These are phyloP conservation scores for Cliona cf. orientalis DNA, from an alignment of 37 sponge, comb jelly and placozoan genomes.

Conservation along the genomic window DNA sequence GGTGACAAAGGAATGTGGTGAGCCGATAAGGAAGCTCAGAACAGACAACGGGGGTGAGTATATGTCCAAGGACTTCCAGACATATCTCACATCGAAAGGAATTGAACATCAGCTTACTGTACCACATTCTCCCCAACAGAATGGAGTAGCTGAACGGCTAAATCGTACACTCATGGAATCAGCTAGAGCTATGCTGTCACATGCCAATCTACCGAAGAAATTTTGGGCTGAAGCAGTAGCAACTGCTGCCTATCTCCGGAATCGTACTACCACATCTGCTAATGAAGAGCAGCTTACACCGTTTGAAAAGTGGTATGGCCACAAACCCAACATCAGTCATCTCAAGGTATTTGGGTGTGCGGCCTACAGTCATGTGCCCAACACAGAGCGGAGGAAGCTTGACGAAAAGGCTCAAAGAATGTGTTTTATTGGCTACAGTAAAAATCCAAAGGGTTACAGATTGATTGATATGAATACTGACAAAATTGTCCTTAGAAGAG, in stretches of 20 bases:
- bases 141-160: constrained; percentile 55
- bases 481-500: constrained; percentile 8
- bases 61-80: constrained; percentile 44
- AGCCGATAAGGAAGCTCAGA: constrained; percentile 21
- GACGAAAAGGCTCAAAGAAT: constrained; percentile 52
- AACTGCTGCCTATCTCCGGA: constrained; percentile 49
- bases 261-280: constrained; percentile 43
- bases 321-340: constrained; percentile 28
- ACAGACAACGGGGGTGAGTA: constrained; percentile 65
- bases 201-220: constrained; percentile 35
- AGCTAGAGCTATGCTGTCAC: constrained; percentile 50
- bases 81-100: constrained; percentile 41
- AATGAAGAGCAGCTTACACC: constrained; percentile 19
- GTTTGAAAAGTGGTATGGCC: constrained; percentile 27
- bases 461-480: constrained; percentile 19
- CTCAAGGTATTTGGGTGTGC: constrained; percentile 54
- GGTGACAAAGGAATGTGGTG: constrained; percentile 35
- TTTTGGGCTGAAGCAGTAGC: constrained; percentile 64
- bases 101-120: constrained; percentile 54
- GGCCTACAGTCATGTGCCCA: constrained; percentile 25
- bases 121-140: constrained; percentile 57
- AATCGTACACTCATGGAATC: constrained; percentile 55
- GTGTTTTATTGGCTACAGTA: constrained; percentile 32
- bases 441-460: constrained; percentile 45
- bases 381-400: constrained; percentile 23